Evolutionary conservation across 2,888 invertebrate genomes (phyloP).

Genomic region (Lepas anatifera): DNA sequence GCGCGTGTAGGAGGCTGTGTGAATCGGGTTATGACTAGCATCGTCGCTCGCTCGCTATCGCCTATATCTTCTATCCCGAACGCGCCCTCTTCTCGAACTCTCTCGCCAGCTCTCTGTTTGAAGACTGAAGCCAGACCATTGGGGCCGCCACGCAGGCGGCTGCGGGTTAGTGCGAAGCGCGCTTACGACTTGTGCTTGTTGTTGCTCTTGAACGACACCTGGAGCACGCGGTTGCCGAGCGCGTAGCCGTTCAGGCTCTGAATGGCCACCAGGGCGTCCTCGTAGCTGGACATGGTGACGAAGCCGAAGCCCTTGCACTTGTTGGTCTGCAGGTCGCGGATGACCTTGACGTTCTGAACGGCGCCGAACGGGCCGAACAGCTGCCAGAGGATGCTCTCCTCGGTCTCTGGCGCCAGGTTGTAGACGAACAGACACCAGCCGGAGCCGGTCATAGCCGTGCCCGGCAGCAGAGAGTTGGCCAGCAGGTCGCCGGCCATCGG

Average conservation of each 20-base stretch:
- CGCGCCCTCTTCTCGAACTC: too few relatives aligned
- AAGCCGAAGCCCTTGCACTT: constrained; percentile 98
- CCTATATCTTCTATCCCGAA: not conserved
- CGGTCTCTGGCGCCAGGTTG: constrained; percentile 81
- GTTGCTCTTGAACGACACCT: constrained; percentile 59
- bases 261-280: constrained; percentile 91
- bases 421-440: constrained; percentile 91
- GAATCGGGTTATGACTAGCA: constrained; percentile 1
- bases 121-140: too few relatives aligned
- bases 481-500: constrained; percentile 69
- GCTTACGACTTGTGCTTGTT: constrained; percentile 36
- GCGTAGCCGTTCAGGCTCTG: constrained; percentile 93
- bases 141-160: constrained; percentile 8
- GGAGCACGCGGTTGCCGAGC: constrained; percentile 85
- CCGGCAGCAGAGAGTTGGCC: constrained; percentile 65
- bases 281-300: constrained; percentile 97
- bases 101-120: too few relatives aligned
- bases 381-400: constrained; percentile 85
- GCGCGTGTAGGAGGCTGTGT: not conserved
- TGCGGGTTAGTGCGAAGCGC: not conserved
- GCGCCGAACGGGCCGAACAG: constrained; percentile 95
- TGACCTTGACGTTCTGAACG: constrained; percentile 92
- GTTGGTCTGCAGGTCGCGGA: constrained; percentile 86
- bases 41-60: not conserved
- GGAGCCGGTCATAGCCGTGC: constrained; percentile 54